Conservation (phyloP, 2,113 vertebrate genomes). For the Dryoscopus gambensis region DNA sequence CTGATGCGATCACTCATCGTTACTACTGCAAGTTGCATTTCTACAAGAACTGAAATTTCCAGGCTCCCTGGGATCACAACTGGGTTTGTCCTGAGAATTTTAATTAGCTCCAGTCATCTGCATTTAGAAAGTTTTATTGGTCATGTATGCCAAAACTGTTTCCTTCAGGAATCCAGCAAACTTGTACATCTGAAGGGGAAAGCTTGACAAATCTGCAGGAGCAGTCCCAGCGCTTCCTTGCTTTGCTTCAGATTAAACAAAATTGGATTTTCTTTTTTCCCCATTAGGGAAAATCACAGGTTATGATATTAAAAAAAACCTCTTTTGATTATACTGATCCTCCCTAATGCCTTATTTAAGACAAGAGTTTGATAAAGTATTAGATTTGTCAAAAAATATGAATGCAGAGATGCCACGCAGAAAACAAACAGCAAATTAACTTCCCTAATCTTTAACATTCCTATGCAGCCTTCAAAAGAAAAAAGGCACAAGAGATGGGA, state of each 20-base stretch:
- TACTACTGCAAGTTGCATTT: background rate
- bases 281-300: background rate
- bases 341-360: background rate
- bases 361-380: background rate
- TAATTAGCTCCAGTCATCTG: background rate
- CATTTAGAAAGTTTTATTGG: background rate
- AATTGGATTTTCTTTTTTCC: background rate
- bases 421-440: background rate
- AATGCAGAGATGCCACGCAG: background rate
- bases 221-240: background rate
- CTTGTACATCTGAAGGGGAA: background rate
- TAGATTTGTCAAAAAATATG: background rate
- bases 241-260: background rate
- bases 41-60: background rate
- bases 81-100: background rate
- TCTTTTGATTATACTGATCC: background rate
- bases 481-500: background rate
- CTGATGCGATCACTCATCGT: background rate
- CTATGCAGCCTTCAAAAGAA: background rate
- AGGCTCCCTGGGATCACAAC: background rate
- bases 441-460: background rate
- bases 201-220: background rate
- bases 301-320: background rate
- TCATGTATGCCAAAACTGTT: background rate
- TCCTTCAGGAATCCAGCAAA: background rate